Evolutionary conservation across 2,888 invertebrate species (phyloP), one percentile per base, ranked within the genome.

Genomic region (Apocheima hispidaria): DNA sequence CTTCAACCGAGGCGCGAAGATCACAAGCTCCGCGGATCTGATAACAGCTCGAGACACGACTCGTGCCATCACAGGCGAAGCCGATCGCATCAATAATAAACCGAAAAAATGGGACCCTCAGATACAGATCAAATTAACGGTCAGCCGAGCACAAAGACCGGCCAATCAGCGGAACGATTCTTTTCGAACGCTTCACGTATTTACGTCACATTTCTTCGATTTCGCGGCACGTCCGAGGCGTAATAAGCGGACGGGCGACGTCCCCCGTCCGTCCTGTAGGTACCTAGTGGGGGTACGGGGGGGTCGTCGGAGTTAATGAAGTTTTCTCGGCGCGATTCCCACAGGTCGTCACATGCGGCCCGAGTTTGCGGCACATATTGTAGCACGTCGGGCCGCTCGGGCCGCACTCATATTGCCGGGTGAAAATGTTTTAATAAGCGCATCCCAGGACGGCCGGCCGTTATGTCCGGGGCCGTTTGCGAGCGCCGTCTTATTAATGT

Each of bases 261-360:
- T 82, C 84, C 65, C 63, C 68, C 86, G 77, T 74, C 75, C 77
- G 41, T 74, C 41, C 21, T 21, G 36, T 1, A 73, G 72, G 65
- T 73, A 75, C 66, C 63, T 62, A 60, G 64, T 60, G 65, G 70
- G 73, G 74, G 72, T 68, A 74, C 74, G 68, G 72, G 82, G 83
- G 81, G 83, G 83, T 83, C 84, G 87, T 83, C 81, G 84, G 88
- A 89, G 91, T 92, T 93, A 93, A 93, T 93, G 93, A 93, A 93
- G 93, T 93, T 93, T 93, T 90, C 92, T 90, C 89, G 82, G 83
- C 84, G 84, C 91, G 92, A 92, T 88, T 93, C 93, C 93, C 93
- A 88, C 92, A 87, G 93, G 93, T 92, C 92, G 91, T 90, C 91
- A 92, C 89, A 91, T 91, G 89, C 85, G 87, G 89, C 75, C 80